Evolutionary conservation across 2,797 vertebrate genomes (phyloP), one percentile per base, ranked within the genome.

Genomic region (Syndactyla subalaris): DNA sequence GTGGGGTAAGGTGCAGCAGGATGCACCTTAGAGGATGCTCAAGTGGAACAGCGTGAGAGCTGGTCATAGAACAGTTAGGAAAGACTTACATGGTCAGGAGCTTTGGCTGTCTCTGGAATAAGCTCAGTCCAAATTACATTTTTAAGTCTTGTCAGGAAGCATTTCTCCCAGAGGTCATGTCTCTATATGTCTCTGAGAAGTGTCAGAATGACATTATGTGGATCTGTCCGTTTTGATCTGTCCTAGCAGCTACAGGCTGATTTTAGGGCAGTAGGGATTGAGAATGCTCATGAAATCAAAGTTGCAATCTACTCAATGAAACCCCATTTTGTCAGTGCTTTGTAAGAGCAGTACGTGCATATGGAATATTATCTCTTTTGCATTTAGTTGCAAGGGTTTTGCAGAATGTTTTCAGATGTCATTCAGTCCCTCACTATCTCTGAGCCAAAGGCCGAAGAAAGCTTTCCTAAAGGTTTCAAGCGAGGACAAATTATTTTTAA

Each of bases 401-500:
- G 38, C 52, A 52, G 81, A 15, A 21, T 83, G 6, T 68, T 88
- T 86, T 52, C 66, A 84, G 21, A 27, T 45, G 45, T 12, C 51
- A 41, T 36, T 72, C 4, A 1, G 9, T 29, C 24, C 12, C 23
- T 52, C 36, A 7, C 36, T 36, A 17, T 4, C 23, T 67, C n/a
- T 23, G 17, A 83, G 54, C 30, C 59, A 48, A 58, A 58, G 1
- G 1, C 41, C 39, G 49, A 41, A 86, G 48, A 62, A 94, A 62
- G 23, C 45, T 81, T 92, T 84, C 83, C 59, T 90, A 59, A 94
- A 89, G 52, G 63, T 58, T 82, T 54, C 29, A 23, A 87, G 65
- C 0, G 7, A 93, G 85, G 57, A 87, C 74, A 82, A 86, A 92
- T 84, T 73, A 51, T 85, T 95, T 95, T 91, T 77, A 32, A 85